Evolutionary conservation across 2,888 invertebrate genomes (phyloP), one percentile per base, ranked within the genome.

Genomic region (Cataglyphis livida): DNA sequence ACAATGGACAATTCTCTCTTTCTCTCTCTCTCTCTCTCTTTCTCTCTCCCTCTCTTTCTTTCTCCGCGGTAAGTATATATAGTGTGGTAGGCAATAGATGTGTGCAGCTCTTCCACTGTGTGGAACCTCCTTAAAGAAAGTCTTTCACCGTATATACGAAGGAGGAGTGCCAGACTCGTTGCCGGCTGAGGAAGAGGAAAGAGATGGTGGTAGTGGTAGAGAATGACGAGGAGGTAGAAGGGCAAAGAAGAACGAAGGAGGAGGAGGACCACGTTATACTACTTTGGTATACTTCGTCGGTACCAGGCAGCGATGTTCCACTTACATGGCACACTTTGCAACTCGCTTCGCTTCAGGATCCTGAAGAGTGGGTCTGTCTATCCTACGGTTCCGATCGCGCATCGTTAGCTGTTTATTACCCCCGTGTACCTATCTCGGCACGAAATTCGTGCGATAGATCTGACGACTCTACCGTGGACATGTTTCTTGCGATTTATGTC

Each of bases 271-370:
- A 88, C 84, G 89, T 90, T 89, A 90, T 86, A 93, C 91, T 88
- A 91, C 90, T 91, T 91, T 91, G 93, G 93, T 94, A 93, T 91
- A 94, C 93, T 94, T 93, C 91, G 92, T 88, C 91, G 93, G 93
- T 94, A 92, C 93, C 94, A 93, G 93, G 93, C 93, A 93, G 93
- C 93, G 94, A 93, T 93, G 94, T 94, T 93, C 94, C 91, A 94
- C 94, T 94, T 94, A 94, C 92, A 90, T 93, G 94, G 93, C 94
- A 94, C 94, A 94, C 94, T 94, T 94, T 92, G 84, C 91, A 88
- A 90, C 88, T 86, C 91, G 89, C 87, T 88, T 92, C 91, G 91
- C 87, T 93, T 91, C 92, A 92, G 93, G 93, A 93, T 93, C 92
- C 92, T 92, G 92, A 90, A 90, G 89, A 90, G 89, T 89, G 89